These are phyloP conservation scores for Aphelocoma californica DNA, from an alignment of 2,797 vertebrate species.

Conservation along the genomic window DNA sequence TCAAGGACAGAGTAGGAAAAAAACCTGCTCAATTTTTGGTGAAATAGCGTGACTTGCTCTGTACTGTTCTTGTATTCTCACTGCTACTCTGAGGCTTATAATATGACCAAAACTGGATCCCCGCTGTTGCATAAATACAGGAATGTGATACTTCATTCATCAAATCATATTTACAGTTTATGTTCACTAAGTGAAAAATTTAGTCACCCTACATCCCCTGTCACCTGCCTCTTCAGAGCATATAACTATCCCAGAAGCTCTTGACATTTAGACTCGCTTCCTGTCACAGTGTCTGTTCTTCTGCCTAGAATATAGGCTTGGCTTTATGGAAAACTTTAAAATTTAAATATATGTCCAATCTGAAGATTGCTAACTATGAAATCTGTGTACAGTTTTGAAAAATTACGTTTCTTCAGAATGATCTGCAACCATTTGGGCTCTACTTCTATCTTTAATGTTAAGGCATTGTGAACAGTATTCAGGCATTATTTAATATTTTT, in stretches of 20 bases:
- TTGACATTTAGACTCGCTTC: background rate
- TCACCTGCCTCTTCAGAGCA: background rate
- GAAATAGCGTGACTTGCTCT: background rate
- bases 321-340: background rate
- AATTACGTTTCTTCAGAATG: background rate
- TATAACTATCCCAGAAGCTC: background rate
- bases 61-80: background rate
- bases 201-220: background rate
- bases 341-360: background rate
- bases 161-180: background rate
- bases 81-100: background rate
- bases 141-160: background rate
- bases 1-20: background rate
- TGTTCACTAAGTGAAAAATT: background rate
- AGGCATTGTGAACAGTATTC: background rate
- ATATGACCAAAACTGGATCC: background rate
- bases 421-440: background rate
- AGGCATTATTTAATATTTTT: background rate
- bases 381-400: background rate
- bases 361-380: background rate
- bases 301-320: background rate
- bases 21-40: background rate
- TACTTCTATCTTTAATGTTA: background rate
- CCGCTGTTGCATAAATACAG: background rate
- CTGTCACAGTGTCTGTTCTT: background rate